Evolutionary conservation across 1,140 invertebrate species (phyloP).

Genomic region (Calliphora vicina): DNA sequence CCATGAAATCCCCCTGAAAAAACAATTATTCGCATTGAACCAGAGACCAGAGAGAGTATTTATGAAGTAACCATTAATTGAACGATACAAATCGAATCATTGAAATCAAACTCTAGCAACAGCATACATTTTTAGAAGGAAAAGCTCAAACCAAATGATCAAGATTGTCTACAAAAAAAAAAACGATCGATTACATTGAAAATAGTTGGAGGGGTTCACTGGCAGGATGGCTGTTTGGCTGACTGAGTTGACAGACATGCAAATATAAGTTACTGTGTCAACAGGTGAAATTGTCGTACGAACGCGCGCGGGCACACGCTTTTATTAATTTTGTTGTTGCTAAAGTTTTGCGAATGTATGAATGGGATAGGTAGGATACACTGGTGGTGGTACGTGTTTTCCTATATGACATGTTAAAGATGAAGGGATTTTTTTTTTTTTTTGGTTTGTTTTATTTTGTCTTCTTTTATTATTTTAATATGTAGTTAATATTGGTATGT

Average conservation of each 20-base stretch:
- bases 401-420: constrained; percentile 12
- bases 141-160: constrained; percentile 2
- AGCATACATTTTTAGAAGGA: not conserved
- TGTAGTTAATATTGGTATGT: not conserved
- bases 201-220: not conserved
- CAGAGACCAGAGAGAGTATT: not conserved
- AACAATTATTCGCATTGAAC: constrained; percentile 18
- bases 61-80: constrained; percentile 32
- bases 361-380: not conserved
- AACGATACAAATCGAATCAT: constrained; percentile 31
- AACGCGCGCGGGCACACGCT: constrained; percentile 22
- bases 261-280: constrained; percentile 62
- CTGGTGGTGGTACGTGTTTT: not conserved
- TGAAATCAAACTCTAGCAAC: constrained; percentile 1
- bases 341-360: not conserved
- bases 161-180: not conserved
- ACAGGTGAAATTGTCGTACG: constrained; percentile 58
- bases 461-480: constrained; percentile 45
- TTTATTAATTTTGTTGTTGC: not conserved
- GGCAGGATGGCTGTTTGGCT: not conserved
- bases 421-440: not conserved
- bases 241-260: constrained; percentile 41
- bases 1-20: constrained; percentile 24
- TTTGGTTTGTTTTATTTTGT: constrained; percentile 52
- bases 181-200: constrained; percentile 26